These are phyloP conservation scores for Eospalax fontanierii DNA, from an alignment of 2,797 vertebrate species.

Conservation along the genomic window DNA sequence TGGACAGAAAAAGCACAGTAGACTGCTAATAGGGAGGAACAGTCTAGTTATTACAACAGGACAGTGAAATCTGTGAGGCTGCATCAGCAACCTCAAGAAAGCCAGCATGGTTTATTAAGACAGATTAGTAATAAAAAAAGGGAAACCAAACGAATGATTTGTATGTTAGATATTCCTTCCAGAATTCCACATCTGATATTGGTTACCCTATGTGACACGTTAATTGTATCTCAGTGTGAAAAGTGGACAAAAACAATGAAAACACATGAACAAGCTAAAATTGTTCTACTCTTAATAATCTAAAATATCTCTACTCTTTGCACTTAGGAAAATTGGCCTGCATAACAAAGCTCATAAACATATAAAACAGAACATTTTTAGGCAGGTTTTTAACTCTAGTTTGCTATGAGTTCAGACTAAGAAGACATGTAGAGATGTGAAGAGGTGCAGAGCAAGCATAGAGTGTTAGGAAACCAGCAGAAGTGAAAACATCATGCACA, in stretches of 20 bases:
- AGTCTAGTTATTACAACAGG: not conserved
- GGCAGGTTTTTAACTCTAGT: not conserved
- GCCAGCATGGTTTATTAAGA: not conserved
- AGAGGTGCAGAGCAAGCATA: not conserved
- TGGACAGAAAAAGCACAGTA: not conserved
- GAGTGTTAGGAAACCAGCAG: not conserved
- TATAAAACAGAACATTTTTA: not conserved
- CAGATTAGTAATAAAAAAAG: too few species aligned
- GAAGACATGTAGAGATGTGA: not conserved
- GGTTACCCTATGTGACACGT: not conserved
- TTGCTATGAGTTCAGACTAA: not conserved
- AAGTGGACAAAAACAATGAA: not conserved
- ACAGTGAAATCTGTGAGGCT: constrained; percentile 4
- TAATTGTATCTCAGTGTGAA: not conserved
- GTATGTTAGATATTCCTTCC: constrained; percentile 14
- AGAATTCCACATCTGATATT: not conserved
- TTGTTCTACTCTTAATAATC: too few species aligned
- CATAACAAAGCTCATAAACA: not conserved
- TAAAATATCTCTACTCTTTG: not conserved
- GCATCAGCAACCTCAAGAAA: not conserved
- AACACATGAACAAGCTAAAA: not conserved
- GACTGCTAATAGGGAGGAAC: not conserved
- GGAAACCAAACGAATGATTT: constrained; percentile 6
- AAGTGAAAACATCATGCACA: not conserved
- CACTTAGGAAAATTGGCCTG: not conserved